A percentile compares a stretch with the other conserved stretches of the same genome.
These are phyloP conservation scores for Drosophila fulvimacula DNA, from an alignment of 2,888 invertebrate species.

Conservation along the genomic window DNA sequence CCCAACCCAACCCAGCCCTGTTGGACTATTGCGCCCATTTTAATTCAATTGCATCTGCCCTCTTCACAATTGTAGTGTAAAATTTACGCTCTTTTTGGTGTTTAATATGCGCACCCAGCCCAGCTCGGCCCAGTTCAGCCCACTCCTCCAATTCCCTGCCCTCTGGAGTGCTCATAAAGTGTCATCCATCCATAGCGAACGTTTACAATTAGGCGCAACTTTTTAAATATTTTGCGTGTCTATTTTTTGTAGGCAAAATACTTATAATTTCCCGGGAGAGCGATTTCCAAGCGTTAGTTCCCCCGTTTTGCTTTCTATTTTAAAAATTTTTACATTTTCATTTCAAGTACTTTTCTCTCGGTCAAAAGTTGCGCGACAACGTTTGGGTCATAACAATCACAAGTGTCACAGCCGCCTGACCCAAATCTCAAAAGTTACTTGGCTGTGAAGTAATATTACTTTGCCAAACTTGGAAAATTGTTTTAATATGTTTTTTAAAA, in stretches of 20 bases:
- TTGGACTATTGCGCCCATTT: constrained; percentile 38
- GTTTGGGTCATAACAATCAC: constrained; percentile 10
- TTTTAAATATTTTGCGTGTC: constrained; percentile 51
- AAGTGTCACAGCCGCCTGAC: constrained; percentile 20
- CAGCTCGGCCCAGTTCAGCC: neutral
- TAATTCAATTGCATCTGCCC: constrained; percentile 69
- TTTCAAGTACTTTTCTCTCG: constrained; percentile 39
- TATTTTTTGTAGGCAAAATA: constrained; percentile 47
- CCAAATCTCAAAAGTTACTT: constrained; percentile 16
- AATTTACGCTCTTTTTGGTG: constrained; percentile 46
- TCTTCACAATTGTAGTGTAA: constrained; percentile 56
- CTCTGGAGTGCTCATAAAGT: constrained; percentile 68
- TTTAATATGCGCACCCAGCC: constrained; percentile 48
- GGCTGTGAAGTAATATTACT: neutral
- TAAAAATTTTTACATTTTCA: constrained; percentile 56
- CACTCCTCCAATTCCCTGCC: constrained; percentile 24
- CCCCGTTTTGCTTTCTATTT: constrained; percentile 40
- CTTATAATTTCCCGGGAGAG: constrained; percentile 74
- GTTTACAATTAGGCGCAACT: constrained; percentile 76
- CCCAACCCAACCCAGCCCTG: neutral
- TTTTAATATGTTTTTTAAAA: neutral
- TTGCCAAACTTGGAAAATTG: neutral
- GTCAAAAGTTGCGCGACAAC: constrained; percentile 12
- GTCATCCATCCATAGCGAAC: constrained; percentile 58
- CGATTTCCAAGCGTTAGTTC: constrained; percentile 57